phyloP scores from a whole-genome alignment of 2,888 invertebrate genomes.

The Macaria liturata region DNA sequence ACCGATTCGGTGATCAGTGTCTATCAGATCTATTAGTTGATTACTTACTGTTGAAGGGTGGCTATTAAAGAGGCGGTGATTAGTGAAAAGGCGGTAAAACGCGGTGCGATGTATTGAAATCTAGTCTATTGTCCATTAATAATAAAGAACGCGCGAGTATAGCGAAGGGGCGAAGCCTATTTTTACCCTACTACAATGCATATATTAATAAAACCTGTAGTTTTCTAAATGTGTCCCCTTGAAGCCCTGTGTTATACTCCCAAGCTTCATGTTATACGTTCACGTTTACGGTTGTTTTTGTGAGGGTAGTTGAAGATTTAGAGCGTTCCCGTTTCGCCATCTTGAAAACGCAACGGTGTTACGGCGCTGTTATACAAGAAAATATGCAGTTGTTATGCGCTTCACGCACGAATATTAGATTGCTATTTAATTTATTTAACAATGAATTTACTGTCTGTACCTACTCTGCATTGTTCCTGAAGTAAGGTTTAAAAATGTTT shows the following conservation, averaged over 20 bases:
- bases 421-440: background rate
- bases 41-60: constrained; percentile 37
- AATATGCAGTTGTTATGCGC: constrained; percentile 8
- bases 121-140: constrained; percentile 30
- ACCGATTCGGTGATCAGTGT: constrained; percentile 6
- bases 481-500: too few species aligned
- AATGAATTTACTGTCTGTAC: too few species aligned
- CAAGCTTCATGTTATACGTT: too few species aligned
- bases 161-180: background rate
- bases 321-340: constrained; percentile 51
- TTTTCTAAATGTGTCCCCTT: background rate
- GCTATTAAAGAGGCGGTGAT: constrained; percentile 31
- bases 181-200: too few species aligned
- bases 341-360: constrained; percentile 50
- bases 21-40: constrained; percentile 36
- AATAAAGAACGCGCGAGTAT: constrained; percentile 4
- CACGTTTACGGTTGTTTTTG: constrained; percentile 4
- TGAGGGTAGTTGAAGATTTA: constrained; percentile 26
- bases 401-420: constrained; percentile 1
- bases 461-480: too few species aligned
- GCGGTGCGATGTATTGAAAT: constrained; percentile 38
- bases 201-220: background rate
- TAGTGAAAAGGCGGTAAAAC: constrained; percentile 38
- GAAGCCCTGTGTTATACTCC: too few species aligned
- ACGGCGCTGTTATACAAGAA: constrained; percentile 23